Base-by-base conservation (phyloP, 2,797 vertebrate species). In the Lepilemur septentrionalis region DNA sequence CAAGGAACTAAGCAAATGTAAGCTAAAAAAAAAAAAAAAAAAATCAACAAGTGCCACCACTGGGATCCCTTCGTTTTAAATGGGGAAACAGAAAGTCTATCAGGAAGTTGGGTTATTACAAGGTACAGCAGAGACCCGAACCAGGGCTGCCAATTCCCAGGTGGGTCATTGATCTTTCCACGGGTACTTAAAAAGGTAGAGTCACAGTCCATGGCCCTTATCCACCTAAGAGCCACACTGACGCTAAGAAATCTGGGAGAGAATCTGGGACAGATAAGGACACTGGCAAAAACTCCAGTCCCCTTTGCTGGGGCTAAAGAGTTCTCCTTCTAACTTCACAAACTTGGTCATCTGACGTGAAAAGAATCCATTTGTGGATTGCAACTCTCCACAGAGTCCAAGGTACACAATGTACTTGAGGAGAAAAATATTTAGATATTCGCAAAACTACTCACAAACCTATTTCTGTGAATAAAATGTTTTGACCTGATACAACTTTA, bases 381-480 rank as follows among this genome's bases (percentile, higher is more conserved):
- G 78, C 88, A 78, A 95, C 12, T 91, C 57, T 91, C 63, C 38
- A 65, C 9, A 43, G 30, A 72, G 32, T 78, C 69, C 61, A 80
- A 91, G 72, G 95, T 85, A 97, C 35, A 97, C 81, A 97, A 70
- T 94, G 96, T 95, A 86, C n/a, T 72, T 35, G 48, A 38, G 81
- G 28, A 93, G 67, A 79, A 95, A 97, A 93, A 92, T 96, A 89
- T 89, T 96, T 92, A 96, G 50, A 81, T 81, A 93, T 59, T 97
- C 73, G 88, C 67, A 83, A 94, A 97, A 50, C 41, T 50, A 95
- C 76, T 55, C 73, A 96, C 89, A 94, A 82, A 93, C 92, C 72
- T 90, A 76, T 90, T 70, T 94, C 91, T 92, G 69, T 95, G 70
- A 83, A 72, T 55, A 96, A 94, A 93, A 92, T 73, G 30, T 69